phyloP scores from a whole-genome alignment of 2,888 invertebrate genomes.

The Odontothrips loti region DNA sequence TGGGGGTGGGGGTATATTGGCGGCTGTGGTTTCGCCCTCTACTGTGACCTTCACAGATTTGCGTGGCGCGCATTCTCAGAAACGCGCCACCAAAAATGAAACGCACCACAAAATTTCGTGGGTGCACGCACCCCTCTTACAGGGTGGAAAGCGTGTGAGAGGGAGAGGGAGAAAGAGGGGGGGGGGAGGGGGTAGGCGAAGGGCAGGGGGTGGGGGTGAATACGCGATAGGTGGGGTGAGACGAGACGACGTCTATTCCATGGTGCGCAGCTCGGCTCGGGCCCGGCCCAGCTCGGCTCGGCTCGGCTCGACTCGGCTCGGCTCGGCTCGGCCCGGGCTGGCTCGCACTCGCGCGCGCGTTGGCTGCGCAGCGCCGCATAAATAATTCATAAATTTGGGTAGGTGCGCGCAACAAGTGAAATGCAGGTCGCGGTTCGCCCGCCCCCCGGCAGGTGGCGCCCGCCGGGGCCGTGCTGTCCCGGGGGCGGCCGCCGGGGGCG shows the following conservation, averaged over 20 bases:
- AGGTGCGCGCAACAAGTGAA: constrained; percentile 24
- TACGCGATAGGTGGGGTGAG: neutral
- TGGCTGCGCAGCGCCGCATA: neutral
- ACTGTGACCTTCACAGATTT: no score
- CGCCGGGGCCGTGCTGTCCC: neutral
- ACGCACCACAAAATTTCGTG: no score
- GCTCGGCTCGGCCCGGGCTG: neutral
- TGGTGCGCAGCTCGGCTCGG: neutral
- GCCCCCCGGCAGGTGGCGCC: constrained; percentile 20
- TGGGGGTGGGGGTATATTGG: no score
- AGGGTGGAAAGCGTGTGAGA: no score
- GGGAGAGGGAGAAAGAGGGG: neutral
- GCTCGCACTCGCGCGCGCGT: neutral
- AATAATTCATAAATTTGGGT: constrained; percentile 27
- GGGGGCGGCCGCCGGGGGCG: neutral
- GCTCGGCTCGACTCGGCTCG: neutral
- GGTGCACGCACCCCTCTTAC: no score
- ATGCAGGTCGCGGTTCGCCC: constrained; percentile 13
- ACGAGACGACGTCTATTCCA: neutral
- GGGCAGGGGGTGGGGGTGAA: neutral
- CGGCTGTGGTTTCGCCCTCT: no score
- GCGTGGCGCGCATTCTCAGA: no score
- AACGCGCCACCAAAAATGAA: no score
- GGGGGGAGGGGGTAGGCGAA: neutral
- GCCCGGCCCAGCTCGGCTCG: neutral